Conservation (phyloP, 1,140 invertebrate species). For the Dinothrombium tinctorium region DNA sequence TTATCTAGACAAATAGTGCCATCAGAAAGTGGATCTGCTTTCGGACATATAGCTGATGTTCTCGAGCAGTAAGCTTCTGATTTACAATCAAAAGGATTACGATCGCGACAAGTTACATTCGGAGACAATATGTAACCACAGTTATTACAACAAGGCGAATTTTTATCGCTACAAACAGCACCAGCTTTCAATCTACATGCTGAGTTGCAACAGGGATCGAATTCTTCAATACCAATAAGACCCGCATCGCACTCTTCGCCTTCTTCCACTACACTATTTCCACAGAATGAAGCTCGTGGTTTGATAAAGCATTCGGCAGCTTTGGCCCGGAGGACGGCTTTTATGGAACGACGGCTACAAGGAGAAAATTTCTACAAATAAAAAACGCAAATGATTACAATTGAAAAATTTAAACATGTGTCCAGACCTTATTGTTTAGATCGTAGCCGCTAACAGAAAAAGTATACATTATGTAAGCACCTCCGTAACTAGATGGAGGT, state of each 20-base stretch:
- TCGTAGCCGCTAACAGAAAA: slow-evolving; percentile 92
- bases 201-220: slow-evolving; percentile 72
- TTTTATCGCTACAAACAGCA: slow-evolving; percentile 65
- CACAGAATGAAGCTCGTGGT: slow-evolving; percentile 80
- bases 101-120: slow-evolving; percentile 39
- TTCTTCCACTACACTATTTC: slow-evolving; percentile 71
- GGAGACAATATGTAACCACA: slow-evolving; percentile 49
- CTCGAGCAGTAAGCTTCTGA: too few species aligned
- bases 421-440: slow-evolving; percentile 68
- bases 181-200: slow-evolving; percentile 63
- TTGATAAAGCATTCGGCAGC: slow-evolving; percentile 64
- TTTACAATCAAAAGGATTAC: too few species aligned
- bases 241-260: slow-evolving; percentile 64
- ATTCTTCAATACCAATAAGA: slow-evolving; percentile 69
- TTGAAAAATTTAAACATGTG: slow-evolving; percentile 4
- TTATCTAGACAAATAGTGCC: too few species aligned
- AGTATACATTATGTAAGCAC: slow-evolving; percentile 91
- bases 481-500: slow-evolving; percentile 68
- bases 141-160: slow-evolving; percentile 73
- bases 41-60: too few species aligned
- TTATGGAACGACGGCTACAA: slow-evolving; percentile 70
- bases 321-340: slow-evolving; percentile 73
- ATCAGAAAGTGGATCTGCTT: too few species aligned
- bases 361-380: slow-evolving; percentile 62
- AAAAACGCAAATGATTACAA: slow-evolving; percentile 10